Base-by-base conservation (phyloP, 2,113 vertebrate species). In the Poeciliopsis retropinna region DNA sequence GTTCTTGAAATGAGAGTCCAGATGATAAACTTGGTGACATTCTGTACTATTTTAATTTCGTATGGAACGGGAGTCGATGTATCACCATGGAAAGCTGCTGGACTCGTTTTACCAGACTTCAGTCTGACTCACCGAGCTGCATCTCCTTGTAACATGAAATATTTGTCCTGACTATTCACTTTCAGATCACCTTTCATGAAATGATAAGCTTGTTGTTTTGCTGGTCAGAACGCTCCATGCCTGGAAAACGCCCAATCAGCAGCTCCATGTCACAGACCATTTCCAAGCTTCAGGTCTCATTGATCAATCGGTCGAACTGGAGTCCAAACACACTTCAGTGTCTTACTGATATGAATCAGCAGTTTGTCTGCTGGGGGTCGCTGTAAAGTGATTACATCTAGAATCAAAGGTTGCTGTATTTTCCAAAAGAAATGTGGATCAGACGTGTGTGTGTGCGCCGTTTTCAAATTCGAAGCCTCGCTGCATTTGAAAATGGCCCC, bases 401-500 rank as follows among this genome's bases (percentile, higher is more conserved):
- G 12, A 41, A 15, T 30, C 15, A 57, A 12, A n/a, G 19, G 10
- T 34, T 6, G 47, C 25, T 11, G 15, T 17, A 37, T 60, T 27
- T 10, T 1, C n/a, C 30, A 54, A 34, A 31, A 41, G 14, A 41
- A 41, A 11, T 27, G 29, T 34, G 22, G 47, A 28, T 51, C 9
- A 29, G 19, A 60, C 32, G 9, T 39, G 63, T 66, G 28, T 47
- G 32, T n/a, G n/a, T n/a, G n/a, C n/a, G 30, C 30, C 4, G 30
- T 31, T 31, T 31, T 31, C 30, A 31, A 31, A 31, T 31, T 31
- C 17, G 60, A 51, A 60, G 47, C n/a, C 15, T 64, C 29, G 4
- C 39, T n/a, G 64, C 60, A 30, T 67, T 37, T 61, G 41, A 75
- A 80, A 72, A 69, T 73, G 51, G 41, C 69, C 39, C 82, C 10